Conservation (phyloP, 2,797 vertebrate species). For the Rhinophrynus dorsalis region DNA sequence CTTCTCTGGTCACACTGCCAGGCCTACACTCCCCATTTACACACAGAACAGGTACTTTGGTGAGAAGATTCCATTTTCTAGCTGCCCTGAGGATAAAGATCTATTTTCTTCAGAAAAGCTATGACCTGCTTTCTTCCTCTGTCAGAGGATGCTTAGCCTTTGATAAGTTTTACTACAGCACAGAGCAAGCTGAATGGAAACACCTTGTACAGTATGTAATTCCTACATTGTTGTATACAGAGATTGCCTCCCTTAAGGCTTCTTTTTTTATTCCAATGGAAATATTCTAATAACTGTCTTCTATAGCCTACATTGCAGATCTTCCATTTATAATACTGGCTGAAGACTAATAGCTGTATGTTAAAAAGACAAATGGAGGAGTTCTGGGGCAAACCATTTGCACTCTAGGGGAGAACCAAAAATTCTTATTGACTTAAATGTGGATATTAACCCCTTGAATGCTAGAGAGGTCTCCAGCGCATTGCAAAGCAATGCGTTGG, state of each 20-base stretch:
- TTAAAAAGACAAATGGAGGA: too few relatives aligned
- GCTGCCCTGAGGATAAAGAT: constrained; percentile 16
- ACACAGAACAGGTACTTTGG: neutral
- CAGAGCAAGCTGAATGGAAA: constrained; percentile 1
- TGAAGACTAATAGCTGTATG: too few relatives aligned
- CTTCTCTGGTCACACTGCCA: too few relatives aligned
- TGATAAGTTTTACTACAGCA: constrained; percentile 16
- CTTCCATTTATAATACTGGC: too few relatives aligned
- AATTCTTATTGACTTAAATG: too few relatives aligned
- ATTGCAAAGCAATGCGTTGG: too few relatives aligned
- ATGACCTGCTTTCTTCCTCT: neutral
- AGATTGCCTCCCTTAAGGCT: constrained; percentile 7
- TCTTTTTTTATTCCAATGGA: neutral
- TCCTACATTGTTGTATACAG: neutral
- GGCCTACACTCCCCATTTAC: neutral
- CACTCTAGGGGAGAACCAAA: too few relatives aligned
- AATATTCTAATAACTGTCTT: neutral
- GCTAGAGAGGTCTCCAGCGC: too few relatives aligned
- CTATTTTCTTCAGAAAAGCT: constrained; percentile 7
- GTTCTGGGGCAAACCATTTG: too few relatives aligned
- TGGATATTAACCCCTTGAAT: too few relatives aligned
- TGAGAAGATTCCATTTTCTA: constrained; percentile 11
- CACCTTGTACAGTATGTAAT: constrained; percentile 4
- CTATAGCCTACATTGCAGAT: neutral
- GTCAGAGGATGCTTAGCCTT: constrained; percentile 5